Conservation (phyloP, 2,113 vertebrate genomes). For the Aepyceros melampus region DNA sequence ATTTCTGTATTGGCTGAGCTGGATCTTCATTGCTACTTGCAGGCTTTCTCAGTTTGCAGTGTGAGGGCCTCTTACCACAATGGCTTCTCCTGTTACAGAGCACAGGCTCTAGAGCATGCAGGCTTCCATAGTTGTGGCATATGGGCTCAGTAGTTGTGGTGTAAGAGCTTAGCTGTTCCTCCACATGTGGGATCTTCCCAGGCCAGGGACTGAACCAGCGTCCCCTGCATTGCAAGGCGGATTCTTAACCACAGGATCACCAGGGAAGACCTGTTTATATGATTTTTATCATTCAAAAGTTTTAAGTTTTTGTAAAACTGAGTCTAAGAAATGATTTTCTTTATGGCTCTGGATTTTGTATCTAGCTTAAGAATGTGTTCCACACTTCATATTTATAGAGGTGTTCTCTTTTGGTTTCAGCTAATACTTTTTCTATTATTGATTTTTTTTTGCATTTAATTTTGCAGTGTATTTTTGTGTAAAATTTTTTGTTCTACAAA, state of each 20-base stretch:
- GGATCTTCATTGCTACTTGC: not conserved
- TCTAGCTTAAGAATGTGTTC: not conserved
- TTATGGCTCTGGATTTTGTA: not conserved
- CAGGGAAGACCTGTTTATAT: not conserved
- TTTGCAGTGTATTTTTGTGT: not conserved
- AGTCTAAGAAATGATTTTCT: constrained; percentile 1
- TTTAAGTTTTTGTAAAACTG: not conserved
- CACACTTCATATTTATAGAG: not conserved
- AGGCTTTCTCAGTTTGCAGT: not conserved
- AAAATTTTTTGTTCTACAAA: not conserved
- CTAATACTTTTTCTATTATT: not conserved
- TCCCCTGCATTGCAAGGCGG: rapidly evolving
- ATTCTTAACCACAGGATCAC: not conserved
- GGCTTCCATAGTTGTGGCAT: not conserved
- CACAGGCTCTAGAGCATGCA: not conserved
- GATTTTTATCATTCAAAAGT: not conserved
- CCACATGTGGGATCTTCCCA: not conserved
- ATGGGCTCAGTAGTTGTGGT: not conserved
- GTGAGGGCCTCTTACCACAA: not conserved
- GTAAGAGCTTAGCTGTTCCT: not conserved
- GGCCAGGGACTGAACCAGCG: not conserved
- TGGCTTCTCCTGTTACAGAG: not conserved
- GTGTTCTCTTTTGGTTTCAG: not conserved
- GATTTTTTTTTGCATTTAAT: not conserved
- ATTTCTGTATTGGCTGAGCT: not conserved